These are phyloP conservation scores for Clupea harengus DNA, from an alignment of 2,113 vertebrate genomes.

Conservation along the genomic window DNA sequence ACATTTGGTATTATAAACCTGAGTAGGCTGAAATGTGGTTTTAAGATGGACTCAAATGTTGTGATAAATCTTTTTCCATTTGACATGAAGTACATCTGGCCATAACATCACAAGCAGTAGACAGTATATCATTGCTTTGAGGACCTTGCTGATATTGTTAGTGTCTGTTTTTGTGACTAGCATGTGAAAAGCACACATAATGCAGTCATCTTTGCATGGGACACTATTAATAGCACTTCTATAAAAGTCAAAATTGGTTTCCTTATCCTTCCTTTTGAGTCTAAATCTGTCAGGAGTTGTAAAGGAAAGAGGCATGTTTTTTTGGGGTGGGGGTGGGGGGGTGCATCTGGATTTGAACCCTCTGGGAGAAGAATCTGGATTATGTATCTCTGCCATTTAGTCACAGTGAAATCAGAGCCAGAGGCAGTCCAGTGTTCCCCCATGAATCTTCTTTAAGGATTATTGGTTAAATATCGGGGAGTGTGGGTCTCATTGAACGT, in stretches of 20 bases:
- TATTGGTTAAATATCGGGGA: slow-evolving; percentile 51
- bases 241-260: slow-evolving; percentile 30
- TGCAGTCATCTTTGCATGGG: neutral
- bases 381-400: slow-evolving; percentile 42
- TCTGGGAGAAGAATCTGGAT: slow-evolving; percentile 33
- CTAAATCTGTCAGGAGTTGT: slow-evolving; percentile 41
- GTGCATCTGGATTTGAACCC: neutral
- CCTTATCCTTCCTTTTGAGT: slow-evolving; percentile 35
- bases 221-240: slow-evolving; percentile 23
- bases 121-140: neutral
- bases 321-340: neutral
- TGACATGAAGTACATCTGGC: no score
- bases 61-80: neutral
- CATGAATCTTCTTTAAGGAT: slow-evolving; percentile 63
- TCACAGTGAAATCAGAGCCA: slow-evolving; percentile 58
- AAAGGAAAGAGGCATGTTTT: slow-evolving; percentile 24
- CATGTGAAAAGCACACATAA: neutral
- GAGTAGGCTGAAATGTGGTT: neutral
- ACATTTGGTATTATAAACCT: neutral
- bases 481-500: slow-evolving; percentile 41
- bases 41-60: neutral
- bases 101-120: neutral
- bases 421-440: slow-evolving; percentile 42
- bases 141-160: neutral
- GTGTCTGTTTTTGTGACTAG: neutral